These are phyloP conservation scores for Branchipolynoe longqiensis DNA, from an alignment of 2,888 invertebrate genomes.

Conservation along the genomic window DNA sequence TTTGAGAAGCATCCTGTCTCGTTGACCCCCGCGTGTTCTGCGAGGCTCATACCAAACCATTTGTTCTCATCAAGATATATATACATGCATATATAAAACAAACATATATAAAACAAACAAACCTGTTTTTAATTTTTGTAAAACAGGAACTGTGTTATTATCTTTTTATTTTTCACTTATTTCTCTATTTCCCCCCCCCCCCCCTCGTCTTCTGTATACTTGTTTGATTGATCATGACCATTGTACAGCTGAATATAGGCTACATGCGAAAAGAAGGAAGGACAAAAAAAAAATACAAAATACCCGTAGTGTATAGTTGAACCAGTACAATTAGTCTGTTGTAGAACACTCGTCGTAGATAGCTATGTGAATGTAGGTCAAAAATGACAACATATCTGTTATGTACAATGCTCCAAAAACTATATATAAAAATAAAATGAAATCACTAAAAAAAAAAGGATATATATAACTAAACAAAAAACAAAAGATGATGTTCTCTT, in stretches of 20 bases:
- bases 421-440: no score
- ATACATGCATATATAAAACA: no score
- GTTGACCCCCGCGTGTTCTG: slow-evolving; percentile 7
- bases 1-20: slow-evolving; percentile 54
- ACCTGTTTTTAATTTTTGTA: slow-evolving; percentile 55
- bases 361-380: slow-evolving; percentile 55
- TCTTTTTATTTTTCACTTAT: slow-evolving; percentile 57
- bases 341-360: slow-evolving; percentile 52
- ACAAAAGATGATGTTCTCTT: no score
- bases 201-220: slow-evolving; percentile 56
- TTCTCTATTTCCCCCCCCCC: no score
- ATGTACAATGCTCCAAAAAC: slow-evolving; percentile 55
- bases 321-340: slow-evolving; percentile 39
- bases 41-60: slow-evolving; percentile 50
- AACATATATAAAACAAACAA: no score
- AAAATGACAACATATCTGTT: slow-evolving; percentile 56
- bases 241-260: slow-evolving; percentile 52
- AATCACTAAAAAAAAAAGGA: no score
- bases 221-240: slow-evolving; percentile 46
- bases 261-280: slow-evolving; percentile 46
- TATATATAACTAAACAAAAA: no score
- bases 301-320: slow-evolving; percentile 40
- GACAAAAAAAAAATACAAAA: slow-evolving; percentile 34
- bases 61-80: slow-evolving; percentile 35
- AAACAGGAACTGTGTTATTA: slow-evolving; percentile 59